Base-by-base conservation (phyloP, 2,888 invertebrate species). In the Chalcis sispes region DNA sequence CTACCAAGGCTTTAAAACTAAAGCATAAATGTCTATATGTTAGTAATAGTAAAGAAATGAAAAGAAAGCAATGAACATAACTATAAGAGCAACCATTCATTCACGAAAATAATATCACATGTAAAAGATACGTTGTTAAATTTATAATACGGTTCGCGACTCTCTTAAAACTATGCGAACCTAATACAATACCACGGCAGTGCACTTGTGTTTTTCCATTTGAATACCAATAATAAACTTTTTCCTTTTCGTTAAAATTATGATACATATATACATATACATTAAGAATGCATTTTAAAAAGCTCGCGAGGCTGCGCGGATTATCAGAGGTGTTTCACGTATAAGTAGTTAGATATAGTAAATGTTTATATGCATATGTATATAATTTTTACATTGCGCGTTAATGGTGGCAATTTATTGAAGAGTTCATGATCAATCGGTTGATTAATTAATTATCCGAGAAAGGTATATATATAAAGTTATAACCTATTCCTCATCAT, bases 181-280 rank as follows among this genome's bases (percentile, higher is more conserved):
- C 66, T 61, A 42, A 48, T 67, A 58, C 15, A 36, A 61, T 40
- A 42, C 67, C 56, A 36, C 27, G 46, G 69, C 54, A 32, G 42
- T 52, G 25, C n/a, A 46, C 29, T 48, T 50, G 23, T 13, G 40
- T 69, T 50, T 75, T 85, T 87, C 87, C 88, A 88, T 88, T 88
- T 88, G 88, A 88, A 88, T 88, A 88, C 88, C 88, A 88, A 88
- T 88, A 88, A 87, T 86, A n/a, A n/a, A 81, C 27, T 23, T 81
- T 79, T 81, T n/a, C n/a, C n/a, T n/a, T n/a, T 79, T 82, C 81
- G 77, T 75, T 75, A 15, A n/a, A n/a, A n/a, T 5, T 32, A 15
- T n/a, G 15, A 36, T 7, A 42, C 15, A 42, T 36, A 46, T 77
- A 71, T 77, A 18, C 4, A 56, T 42, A 46, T 29, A 58, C 10